Conservation (phyloP, 2,113 vertebrate species). For the Eubucco bourcierii region DNA sequence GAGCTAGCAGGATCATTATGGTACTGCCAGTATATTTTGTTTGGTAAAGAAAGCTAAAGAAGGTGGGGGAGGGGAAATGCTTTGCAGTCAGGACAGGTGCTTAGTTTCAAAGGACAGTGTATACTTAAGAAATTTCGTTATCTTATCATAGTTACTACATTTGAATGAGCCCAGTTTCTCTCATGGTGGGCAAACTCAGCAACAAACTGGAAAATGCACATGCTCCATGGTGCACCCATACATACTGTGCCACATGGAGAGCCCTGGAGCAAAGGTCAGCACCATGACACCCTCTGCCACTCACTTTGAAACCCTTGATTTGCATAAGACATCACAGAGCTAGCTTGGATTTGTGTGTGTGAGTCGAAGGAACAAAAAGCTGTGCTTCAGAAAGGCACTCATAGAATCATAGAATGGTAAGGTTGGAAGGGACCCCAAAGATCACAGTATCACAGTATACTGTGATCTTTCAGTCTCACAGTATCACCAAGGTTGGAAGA, state of each 20-base stretch:
- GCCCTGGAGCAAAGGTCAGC: background rate
- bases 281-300: background rate
- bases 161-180: background rate
- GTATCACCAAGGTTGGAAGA: too few species aligned
- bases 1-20: background rate
- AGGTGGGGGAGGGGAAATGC: background rate
- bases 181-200: background rate
- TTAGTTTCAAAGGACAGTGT: background rate
- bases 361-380: background rate
- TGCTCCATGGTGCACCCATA: background rate
- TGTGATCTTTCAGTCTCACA: too few species aligned
- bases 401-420: too few species aligned
- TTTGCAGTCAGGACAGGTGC: background rate
- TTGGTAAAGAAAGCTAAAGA: background rate
- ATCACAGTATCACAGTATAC: too few species aligned
- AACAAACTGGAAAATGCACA: background rate
- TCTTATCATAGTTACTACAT: background rate
- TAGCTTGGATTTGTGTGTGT: background rate
- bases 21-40: background rate
- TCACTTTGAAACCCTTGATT: background rate
- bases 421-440: too few species aligned
- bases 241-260: background rate
- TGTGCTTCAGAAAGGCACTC: background rate
- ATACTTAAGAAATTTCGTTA: background rate
- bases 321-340: background rate